phyloP scores from a whole-genome alignment of 2,113 vertebrate species.

The Dicaeum eximium region DNA sequence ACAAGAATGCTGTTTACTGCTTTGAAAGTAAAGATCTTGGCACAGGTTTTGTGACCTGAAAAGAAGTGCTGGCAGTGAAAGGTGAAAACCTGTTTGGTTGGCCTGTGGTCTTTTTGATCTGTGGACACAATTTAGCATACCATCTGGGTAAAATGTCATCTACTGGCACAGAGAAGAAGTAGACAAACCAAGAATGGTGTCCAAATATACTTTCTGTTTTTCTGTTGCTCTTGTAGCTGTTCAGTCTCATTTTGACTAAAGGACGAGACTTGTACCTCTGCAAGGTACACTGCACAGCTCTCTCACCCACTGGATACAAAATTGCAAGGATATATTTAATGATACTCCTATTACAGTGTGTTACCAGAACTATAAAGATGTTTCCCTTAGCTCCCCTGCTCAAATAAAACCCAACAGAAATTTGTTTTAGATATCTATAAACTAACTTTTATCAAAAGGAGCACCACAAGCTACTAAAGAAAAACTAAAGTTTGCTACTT shows the following conservation, averaged over 20 bases:
- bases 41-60: slow-evolving; percentile 52
- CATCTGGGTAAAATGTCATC: slow-evolving; percentile 11
- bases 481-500: background rate
- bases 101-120: slow-evolving; percentile 32
- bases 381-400: accelerated
- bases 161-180: background rate
- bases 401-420: background rate
- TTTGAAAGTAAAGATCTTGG: slow-evolving; percentile 54
- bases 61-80: slow-evolving; percentile 35
- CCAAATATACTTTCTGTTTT: background rate
- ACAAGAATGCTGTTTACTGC: background rate
- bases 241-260: background rate
- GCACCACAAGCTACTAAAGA: background rate
- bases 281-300: background rate
- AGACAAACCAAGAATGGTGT: background rate
- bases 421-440: background rate
- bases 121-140: background rate
- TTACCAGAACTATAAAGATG: background rate
- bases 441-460: background rate
- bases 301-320: background rate
- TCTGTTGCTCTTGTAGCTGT: background rate
- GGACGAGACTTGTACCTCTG: background rate
- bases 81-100: slow-evolving; percentile 35
- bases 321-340: background rate
- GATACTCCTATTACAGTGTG: background rate